Conservation (phyloP, 92 coral and sea anemone species). For the Bergia sp. region DNA sequence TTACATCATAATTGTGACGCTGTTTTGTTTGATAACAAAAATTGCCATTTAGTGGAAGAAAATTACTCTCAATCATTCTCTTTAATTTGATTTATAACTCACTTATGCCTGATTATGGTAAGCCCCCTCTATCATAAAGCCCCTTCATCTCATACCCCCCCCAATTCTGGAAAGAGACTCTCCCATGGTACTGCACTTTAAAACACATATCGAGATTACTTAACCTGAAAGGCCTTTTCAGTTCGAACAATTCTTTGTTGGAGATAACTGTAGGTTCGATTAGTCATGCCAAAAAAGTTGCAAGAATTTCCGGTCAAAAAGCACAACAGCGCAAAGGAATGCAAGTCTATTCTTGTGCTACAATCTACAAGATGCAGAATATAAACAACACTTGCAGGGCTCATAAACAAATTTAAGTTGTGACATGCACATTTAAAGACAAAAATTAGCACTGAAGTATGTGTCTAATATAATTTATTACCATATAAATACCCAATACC, state of each 20-base stretch:
- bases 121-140: no score
- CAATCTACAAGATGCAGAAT: no score
- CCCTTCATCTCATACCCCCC: no score
- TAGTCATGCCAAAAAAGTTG: constrained; percentile 6
- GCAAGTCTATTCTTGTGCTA: neutral
- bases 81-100: no score
- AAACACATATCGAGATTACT: no score
- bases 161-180: no score
- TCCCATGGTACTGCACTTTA: no score
- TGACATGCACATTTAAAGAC: neutral
- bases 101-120: no score
- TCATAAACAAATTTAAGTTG: neutral
- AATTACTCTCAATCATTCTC: no score
- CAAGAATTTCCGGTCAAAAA: constrained; percentile 6
- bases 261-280: neutral
- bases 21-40: no score
- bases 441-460: neutral
- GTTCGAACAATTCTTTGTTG: neutral
- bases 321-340: neutral
- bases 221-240: neutral
- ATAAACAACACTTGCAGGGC: neutral
- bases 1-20: no score
- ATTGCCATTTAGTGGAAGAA: no score
- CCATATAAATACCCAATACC: neutral
- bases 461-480: neutral